Conservation (phyloP, 1,140 invertebrate species). For the Varroa destructor region DNA sequence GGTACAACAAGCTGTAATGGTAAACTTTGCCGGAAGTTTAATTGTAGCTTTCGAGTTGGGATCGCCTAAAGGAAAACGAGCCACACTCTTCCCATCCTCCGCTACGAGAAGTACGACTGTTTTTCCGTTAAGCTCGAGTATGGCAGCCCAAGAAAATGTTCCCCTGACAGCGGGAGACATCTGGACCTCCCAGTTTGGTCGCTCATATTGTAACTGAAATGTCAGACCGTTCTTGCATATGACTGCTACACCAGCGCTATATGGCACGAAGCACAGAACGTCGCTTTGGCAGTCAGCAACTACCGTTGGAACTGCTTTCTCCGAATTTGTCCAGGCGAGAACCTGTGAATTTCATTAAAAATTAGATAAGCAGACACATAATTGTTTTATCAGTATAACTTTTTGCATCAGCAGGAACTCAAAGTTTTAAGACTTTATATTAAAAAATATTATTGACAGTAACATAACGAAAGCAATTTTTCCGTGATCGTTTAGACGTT, state of each 20-base stretch:
- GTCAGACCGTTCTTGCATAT: conserved; percentile 9
- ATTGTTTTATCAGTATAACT: not conserved
- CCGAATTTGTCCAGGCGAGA: conserved; percentile 24
- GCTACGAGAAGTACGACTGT: not conserved
- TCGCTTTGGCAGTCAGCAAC: conserved; percentile 2
- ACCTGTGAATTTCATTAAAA: conserved; percentile 2
- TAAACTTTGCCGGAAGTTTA: conserved; percentile 3
- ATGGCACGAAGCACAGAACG: conserved; percentile 1
- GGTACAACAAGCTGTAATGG: conserved; percentile 8
- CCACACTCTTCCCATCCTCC: conserved; percentile 6
- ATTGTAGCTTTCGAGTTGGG: not conserved
- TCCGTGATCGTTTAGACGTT: no score
- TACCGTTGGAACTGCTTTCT: not conserved
- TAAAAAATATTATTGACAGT: no score
- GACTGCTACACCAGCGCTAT: not conserved
- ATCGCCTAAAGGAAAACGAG: conserved; percentile 3
- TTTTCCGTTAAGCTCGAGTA: not conserved
- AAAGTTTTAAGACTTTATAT: not conserved
- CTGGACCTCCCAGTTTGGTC: conserved; percentile 16
- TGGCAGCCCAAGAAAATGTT: not conserved
- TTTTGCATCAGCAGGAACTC: not conserved
- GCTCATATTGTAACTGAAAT: not conserved
- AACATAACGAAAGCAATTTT: no score
- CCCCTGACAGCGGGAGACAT: not conserved
- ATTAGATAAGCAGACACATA: not conserved